Conservation (phyloP, 1,140 invertebrate genomes). For the Polypedilum vanderplanki region DNA sequence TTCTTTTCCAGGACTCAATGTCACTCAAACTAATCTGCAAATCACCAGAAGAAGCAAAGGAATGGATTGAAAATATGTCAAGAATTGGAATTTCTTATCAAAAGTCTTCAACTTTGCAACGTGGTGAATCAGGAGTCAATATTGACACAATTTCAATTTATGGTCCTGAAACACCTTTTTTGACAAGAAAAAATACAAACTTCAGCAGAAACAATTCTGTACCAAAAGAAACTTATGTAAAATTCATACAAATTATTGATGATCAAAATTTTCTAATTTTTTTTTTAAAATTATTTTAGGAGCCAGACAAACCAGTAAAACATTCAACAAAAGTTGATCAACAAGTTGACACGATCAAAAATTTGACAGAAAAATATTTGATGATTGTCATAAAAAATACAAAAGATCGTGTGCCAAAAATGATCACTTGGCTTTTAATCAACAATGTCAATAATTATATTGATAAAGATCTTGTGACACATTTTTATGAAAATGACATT, state of each 20-base stretch:
- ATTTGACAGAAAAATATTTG: conserved; percentile 99
- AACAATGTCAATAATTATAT: conserved; percentile 98
- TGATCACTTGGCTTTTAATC: conserved; percentile 97
- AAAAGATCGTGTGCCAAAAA: conserved; percentile 95
- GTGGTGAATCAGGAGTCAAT: neutral
- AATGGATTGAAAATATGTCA: neutral
- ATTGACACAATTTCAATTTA: no score
- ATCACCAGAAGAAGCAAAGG: neutral
- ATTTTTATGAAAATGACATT: conserved; percentile 91
- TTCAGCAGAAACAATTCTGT: conserved; percentile 81
- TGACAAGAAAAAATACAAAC: conserved; percentile 45
- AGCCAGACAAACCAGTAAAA: conserved; percentile 48
- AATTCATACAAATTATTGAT: no score
- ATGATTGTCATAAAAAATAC: conserved; percentile 99
- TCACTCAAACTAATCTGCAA: conserved; percentile 96
- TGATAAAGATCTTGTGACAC: conserved; percentile 89
- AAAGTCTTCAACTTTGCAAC: neutral
- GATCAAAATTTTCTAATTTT: neutral
- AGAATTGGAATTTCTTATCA: neutral
- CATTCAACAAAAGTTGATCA: conserved; percentile 92
- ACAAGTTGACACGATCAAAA: conserved; percentile 98
- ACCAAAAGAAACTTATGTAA: neutral
- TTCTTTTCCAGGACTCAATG: conserved; percentile 78
- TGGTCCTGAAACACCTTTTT: neutral
- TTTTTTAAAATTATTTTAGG: conserved; percentile 23